Evolutionary conservation across 2,888 invertebrate genomes (phyloP).

Genomic region (Mycogona germanica): DNA sequence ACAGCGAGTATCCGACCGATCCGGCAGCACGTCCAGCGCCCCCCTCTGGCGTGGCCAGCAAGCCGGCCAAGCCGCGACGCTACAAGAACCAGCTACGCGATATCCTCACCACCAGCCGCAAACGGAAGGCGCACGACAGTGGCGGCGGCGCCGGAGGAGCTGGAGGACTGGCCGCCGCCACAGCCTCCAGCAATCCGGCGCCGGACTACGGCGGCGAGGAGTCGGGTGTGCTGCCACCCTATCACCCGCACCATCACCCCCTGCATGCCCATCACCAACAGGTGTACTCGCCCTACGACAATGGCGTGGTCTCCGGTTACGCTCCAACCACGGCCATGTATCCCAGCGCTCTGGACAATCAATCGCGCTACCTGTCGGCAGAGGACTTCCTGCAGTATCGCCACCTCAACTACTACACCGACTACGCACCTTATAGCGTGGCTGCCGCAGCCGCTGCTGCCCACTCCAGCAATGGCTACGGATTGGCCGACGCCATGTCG

Average conservation of each 20-base stretch:
- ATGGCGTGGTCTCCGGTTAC: slow-evolving; percentile 49
- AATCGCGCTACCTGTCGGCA: slow-evolving; percentile 52
- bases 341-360: slow-evolving; percentile 38
- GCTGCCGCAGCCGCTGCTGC: slow-evolving; percentile 37
- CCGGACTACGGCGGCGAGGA: too few species aligned
- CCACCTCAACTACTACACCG: slow-evolving; percentile 67
- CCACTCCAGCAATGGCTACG: slow-evolving; percentile 53
- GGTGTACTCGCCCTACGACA: slow-evolving; percentile 46
- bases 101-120: slow-evolving; percentile 82
- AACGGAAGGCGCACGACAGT: slow-evolving; percentile 45
- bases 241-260: too few species aligned
- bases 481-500: slow-evolving; percentile 62
- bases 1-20: slow-evolving; percentile 38
- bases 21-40: too few species aligned
- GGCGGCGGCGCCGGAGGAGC: slow-evolving; percentile 16
- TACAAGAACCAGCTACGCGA: slow-evolving; percentile 90
- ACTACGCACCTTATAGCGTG: slow-evolving; percentile 38
- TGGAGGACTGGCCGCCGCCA: slow-evolving; percentile 29
- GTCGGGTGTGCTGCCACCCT: too few species aligned
- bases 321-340: slow-evolving; percentile 47
- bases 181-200: slow-evolving; percentile 23
- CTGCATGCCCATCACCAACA: too few species aligned
- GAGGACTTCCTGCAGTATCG: slow-evolving; percentile 86
- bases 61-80: slow-evolving; percentile 52
- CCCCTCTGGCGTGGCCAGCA: slow-evolving; percentile 29